A percentile compares a stretch with the other conserved stretches of the same genome.
These are phyloP conservation scores for Crotalus tigris DNA, from an alignment of 2,113 vertebrate species.

Conservation along the genomic window DNA sequence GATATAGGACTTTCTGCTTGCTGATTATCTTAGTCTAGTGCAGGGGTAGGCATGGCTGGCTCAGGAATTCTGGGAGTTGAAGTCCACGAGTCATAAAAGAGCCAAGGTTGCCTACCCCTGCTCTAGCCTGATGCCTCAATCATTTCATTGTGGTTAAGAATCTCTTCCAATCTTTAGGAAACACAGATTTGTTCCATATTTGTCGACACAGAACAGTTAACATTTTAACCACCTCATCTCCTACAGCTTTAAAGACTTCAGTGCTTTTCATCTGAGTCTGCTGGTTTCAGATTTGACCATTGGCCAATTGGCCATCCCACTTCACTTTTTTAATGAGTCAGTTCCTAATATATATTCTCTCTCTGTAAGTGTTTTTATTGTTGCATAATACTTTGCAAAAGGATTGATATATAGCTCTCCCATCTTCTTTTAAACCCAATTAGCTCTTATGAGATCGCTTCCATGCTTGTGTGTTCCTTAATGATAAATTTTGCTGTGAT, in stretches of 20 bases:
- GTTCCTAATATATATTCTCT: not conserved
- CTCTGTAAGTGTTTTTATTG: not conserved
- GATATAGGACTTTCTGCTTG: not conserved
- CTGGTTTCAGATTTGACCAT: not conserved
- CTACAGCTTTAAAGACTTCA: not conserved
- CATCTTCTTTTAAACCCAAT: not conserved
- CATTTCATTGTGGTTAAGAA: not conserved
- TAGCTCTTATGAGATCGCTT: not conserved
- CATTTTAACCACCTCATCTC: not conserved
- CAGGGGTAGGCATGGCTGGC: no score
- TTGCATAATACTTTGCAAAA: not conserved
- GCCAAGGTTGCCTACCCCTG: no score
- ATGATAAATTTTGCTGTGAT: not conserved
- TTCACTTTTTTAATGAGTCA: not conserved
- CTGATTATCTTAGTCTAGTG: not conserved
- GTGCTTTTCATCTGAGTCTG: not conserved
- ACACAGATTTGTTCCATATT: not conserved
- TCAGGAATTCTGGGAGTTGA: no score
- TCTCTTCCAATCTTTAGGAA: not conserved
- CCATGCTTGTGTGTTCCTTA: not conserved
- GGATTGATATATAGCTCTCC: not conserved
- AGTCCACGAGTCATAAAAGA: no score
- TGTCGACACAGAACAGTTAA: not conserved
- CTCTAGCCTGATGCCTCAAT: not conserved
- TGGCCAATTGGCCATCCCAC: not conserved